Base-by-base conservation (phyloP, 2,888 invertebrate genomes). In the Dryocosmus kuriphilus region DNA sequence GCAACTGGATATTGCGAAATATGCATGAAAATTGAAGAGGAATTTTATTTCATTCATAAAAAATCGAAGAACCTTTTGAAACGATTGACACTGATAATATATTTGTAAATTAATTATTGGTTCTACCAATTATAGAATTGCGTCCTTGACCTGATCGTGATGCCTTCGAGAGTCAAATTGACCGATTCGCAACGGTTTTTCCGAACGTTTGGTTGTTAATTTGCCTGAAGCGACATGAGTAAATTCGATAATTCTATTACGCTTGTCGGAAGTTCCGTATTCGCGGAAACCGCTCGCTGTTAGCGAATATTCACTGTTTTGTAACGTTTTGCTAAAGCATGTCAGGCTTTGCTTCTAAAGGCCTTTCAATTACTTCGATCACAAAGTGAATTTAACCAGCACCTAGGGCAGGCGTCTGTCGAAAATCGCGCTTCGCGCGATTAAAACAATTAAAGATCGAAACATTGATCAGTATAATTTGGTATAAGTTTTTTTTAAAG, bases 191-290 rank as follows among this genome's bases (percentile, higher is more conserved):
- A 71, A 51, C 32, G 57, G 77, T 73, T 77, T 19, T 76, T 19
- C 51, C 57, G 65, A 76, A 76, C 51, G 62, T 76, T 77, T 73
- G 77, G 51, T 51, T 62, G 73, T 62, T 77, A 73, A 77, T 77
- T 77, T 55, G 74, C 77, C 62, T 63, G 51, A 55, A 73, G 74
- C 74, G 30, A 51, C 61, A 41, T 77, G 62, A 73, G 46, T 74
- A 51, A 74, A 74, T 73, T 62, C 74, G 60, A 46, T 73, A 77
- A 77, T 77, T 77, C 74, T 62, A 63, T 62, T 77, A 62, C 60
- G 60, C 73, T 73, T 51, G 61, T 73, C 73, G 62, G 62, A 75
- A 41, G 57, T n/a, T 51, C 3, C 8, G 51, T 8, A 51, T n/a
- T 51, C 19, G 5, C 7, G 51, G n/a, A 51, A 51, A 51, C 8